phyloP scores from a whole-genome alignment of 2,797 vertebrate species.

The Acestrorhynchus altus region DNA sequence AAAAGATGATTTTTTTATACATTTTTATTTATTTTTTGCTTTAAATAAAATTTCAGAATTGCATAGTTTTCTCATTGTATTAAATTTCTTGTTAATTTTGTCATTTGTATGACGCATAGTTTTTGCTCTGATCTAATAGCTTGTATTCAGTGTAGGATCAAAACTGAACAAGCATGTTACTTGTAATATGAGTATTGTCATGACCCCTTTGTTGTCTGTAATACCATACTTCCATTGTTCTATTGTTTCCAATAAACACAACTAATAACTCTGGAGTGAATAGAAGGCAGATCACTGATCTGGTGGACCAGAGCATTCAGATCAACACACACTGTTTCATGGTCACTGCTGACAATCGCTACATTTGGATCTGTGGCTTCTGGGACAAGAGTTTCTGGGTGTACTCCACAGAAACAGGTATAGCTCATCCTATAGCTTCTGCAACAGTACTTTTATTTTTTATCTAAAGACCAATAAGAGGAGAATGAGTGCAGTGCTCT shows the following conservation, averaged over 20 bases:
- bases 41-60: no score
- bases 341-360: slow-evolving; percentile 99
- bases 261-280: slow-evolving; percentile 94
- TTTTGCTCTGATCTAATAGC: no score
- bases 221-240: background rate
- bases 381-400: slow-evolving; percentile 99
- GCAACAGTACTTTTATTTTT: slow-evolving; percentile 7
- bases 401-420: slow-evolving; percentile 97
- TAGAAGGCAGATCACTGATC: slow-evolving; percentile 98
- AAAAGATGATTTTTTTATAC: no score
- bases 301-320: slow-evolving; percentile 99
- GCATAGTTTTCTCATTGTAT: no score
- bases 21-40: no score
- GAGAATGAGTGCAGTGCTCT: no score
- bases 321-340: slow-evolving; percentile 98
- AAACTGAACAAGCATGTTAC: no score
- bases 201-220: background rate
- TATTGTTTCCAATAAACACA: slow-evolving; percentile 57
- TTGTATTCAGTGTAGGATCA: no score
- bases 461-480: background rate
- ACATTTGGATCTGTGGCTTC: slow-evolving; percentile 98
- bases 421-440: background rate
- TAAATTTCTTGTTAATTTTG: no score
- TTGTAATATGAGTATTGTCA: no score
- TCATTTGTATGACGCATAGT: no score